Percentiles rank a stretch among this genome's conserved stretches.
Evolutionary conservation across 2,888 invertebrate genomes (phyloP).

Genomic region (Ophonus ardosiacus): DNA sequence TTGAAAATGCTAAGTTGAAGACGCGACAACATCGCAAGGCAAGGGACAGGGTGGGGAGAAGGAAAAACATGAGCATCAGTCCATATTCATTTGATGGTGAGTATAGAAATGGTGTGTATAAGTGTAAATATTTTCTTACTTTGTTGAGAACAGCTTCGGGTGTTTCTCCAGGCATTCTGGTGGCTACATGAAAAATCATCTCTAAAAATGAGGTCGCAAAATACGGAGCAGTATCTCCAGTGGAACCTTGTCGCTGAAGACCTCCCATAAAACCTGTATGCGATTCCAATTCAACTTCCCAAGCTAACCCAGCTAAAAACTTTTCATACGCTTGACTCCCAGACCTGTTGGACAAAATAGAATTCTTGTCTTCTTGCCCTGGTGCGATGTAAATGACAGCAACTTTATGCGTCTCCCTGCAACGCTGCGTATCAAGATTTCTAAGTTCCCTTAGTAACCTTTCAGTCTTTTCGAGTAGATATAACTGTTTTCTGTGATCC

Average conservation of each 20-base stretch:
- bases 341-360: conserved; percentile 92
- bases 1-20: too few relatives aligned
- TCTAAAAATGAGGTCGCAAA: conserved; percentile 95
- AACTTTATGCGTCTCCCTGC: conserved; percentile 96
- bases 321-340: conserved; percentile 97
- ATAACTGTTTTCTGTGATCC: conserved; percentile 90
- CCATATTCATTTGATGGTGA: too few relatives aligned
- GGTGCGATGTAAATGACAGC: conserved; percentile 99
- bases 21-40: too few relatives aligned
- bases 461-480: conserved; percentile 92
- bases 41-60: too few relatives aligned
- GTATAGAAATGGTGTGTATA: not conserved
- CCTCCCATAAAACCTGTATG: conserved; percentile 98
- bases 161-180: conserved; percentile 95
- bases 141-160: conserved; percentile 93
- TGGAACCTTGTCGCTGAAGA: conserved; percentile 91
- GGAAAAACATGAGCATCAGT: too few relatives aligned
- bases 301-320: conserved; percentile 82
- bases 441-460: conserved; percentile 92
- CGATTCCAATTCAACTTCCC: conserved; percentile 93
- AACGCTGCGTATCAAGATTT: conserved; percentile 94
- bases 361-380: conserved; percentile 97
- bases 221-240: conserved; percentile 97
- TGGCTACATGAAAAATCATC: conserved; percentile 98
- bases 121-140: conserved; percentile 74